phyloP scores from a whole-genome alignment of 1,140 invertebrate species.

The Oscheius sp. region DNA sequence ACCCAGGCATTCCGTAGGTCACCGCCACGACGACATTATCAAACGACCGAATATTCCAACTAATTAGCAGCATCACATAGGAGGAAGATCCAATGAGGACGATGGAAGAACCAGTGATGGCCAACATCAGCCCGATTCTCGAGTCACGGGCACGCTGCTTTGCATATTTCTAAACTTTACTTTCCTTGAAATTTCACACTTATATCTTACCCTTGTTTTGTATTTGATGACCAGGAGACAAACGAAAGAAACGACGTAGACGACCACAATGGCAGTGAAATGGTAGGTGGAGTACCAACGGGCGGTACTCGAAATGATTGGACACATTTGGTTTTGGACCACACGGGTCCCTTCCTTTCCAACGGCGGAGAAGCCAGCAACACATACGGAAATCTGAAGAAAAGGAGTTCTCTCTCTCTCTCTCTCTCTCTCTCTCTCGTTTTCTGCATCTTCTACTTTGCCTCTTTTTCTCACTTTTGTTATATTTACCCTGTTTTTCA shows the following conservation, averaged over 20 bases:
- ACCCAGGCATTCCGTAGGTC: constrained; percentile 26
- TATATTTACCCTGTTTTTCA: too few species aligned
- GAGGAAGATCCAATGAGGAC: constrained; percentile 10
- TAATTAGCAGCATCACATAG: constrained; percentile 6
- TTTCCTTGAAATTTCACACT: too few species aligned
- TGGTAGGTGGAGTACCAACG: constrained; percentile 2
- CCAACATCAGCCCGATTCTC: constrained; percentile 23
- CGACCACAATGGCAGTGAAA: background rate
- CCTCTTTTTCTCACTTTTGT: too few species aligned
- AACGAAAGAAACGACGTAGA: constrained; percentile 4
- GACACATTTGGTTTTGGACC: constrained; percentile 1
- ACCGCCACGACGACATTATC: constrained; percentile 19
- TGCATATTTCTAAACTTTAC: background rate
- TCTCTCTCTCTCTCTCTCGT: too few species aligned
- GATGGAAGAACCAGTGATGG: constrained; percentile 20
- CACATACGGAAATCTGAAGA: background rate
- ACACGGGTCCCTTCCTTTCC: background rate
- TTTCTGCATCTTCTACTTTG: too few species aligned
- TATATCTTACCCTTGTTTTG: background rate
- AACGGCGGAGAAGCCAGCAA: background rate
- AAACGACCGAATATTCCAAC: constrained; percentile 21
- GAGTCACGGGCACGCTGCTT: background rate
- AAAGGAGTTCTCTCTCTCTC: too few species aligned
- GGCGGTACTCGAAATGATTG: background rate
- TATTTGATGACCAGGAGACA: constrained; percentile 9